Evolutionary conservation across 2,113 vertebrate species (phyloP).

Genomic region (Tretioscincus oriximinensis): DNA sequence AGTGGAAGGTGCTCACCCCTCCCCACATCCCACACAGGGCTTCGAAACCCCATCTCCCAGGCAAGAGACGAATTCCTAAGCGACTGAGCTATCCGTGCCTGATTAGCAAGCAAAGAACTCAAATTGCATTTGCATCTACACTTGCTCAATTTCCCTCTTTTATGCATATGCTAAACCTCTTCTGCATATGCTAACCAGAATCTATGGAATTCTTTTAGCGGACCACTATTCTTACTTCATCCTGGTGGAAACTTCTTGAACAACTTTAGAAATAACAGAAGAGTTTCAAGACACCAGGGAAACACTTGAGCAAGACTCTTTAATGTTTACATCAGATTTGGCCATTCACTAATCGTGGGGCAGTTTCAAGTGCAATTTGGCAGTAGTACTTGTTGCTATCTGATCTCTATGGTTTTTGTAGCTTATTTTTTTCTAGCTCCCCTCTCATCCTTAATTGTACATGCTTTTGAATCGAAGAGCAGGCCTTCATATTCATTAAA

Average conservation of each 20-base stretch:
- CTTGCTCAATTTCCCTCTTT: no score
- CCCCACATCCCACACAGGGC: no score
- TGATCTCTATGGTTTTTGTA: conserved; percentile 44
- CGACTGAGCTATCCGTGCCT: no score
- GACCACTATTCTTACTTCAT: background rate
- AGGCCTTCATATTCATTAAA: conserved; percentile 74
- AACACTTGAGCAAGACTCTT: rapidly evolving
- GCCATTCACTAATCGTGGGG: background rate
- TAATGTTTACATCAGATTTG: background rate
- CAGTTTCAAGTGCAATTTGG: background rate
- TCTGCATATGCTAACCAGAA: no score
- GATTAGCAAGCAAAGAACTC: no score
- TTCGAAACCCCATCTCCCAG: no score
- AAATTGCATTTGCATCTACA: no score
- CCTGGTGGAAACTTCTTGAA: background rate
- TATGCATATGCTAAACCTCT: no score
- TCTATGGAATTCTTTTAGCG: no score
- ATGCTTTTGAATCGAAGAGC: conserved; percentile 66
- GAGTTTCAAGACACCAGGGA: background rate
- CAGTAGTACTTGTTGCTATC: conserved; percentile 40
- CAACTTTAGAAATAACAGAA: background rate
- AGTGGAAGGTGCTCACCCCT: no score
- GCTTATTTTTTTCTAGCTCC: conserved; percentile 35
- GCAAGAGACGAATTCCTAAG: no score
- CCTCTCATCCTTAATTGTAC: conserved; percentile 50